These are phyloP conservation scores for Scaptomyza caliginosa DNA, from an alignment of 2,888 invertebrate genomes.

Conservation along the genomic window DNA sequence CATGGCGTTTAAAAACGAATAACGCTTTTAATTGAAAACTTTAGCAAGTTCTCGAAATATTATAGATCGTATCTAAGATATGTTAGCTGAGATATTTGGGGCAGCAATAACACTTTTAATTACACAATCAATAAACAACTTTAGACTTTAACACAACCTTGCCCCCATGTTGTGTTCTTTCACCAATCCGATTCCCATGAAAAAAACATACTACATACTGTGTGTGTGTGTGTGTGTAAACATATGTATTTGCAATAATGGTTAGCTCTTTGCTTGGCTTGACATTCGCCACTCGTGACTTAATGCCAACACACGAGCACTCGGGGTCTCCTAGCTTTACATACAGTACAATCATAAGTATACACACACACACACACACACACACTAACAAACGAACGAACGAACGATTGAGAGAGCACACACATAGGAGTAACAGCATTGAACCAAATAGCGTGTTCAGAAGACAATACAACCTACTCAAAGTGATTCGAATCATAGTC, in stretches of 20 bases:
- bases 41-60: no score
- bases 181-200: conserved; percentile 22
- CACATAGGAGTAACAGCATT: conserved; percentile 34
- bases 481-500: background rate
- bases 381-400: no score
- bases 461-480: conserved; percentile 2
- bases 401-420: no score
- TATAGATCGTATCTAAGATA: no score
- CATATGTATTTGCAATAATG: background rate
- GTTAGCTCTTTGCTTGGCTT: conserved; percentile 5
- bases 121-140: conserved; percentile 18
- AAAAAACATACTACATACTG: background rate
- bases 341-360: background rate
- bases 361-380: background rate
- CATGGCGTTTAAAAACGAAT: no score
- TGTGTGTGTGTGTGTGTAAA: background rate
- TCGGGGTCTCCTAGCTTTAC: background rate
- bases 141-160: conserved; percentile 29
- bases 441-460: conserved; percentile 18
- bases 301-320: background rate
- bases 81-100: no score
- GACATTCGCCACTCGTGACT: conserved; percentile 5
- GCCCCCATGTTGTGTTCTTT: conserved; percentile 11
- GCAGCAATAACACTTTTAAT: conserved; percentile 3
- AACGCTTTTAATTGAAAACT: no score